These are phyloP conservation scores for Pantherophis alleghaniensis DNA, from an alignment of 2,797 vertebrate genomes.

Conservation along the genomic window DNA sequence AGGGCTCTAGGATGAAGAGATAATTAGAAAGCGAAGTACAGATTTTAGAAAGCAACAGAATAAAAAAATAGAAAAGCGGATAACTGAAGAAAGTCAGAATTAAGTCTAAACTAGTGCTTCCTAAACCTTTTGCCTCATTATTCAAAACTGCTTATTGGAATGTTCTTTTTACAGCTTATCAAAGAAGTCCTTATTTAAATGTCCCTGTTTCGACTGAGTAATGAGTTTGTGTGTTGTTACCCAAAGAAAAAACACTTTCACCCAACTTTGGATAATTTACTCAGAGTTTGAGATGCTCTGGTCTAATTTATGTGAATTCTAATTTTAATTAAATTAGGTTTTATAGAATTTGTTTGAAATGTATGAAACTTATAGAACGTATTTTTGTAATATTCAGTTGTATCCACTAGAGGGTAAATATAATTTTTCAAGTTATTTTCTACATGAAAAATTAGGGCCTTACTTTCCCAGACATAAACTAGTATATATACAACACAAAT, in stretches of 20 bases:
- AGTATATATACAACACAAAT: not conserved
- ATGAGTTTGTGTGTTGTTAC: not conserved
- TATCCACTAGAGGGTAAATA: not conserved
- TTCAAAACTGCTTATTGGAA: not conserved
- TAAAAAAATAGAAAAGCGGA: not conserved
- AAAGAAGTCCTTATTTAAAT: not conserved
- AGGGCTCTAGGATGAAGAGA: not conserved
- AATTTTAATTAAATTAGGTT: not conserved
- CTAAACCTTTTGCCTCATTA: not conserved
- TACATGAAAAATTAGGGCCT: not conserved
- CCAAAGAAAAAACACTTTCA: not conserved
- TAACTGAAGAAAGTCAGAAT: not conserved
- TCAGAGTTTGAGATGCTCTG: not conserved
- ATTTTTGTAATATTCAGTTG: not conserved
- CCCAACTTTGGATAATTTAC: not conserved
- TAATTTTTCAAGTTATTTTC: not conserved
- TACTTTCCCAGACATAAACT: not conserved
- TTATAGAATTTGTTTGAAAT: not conserved
- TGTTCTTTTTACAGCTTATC: not conserved
- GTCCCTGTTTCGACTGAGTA: not conserved
- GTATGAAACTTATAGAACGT: not conserved
- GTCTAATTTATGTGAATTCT: not conserved
- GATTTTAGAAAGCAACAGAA: not conserved
- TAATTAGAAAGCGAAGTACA: not conserved
- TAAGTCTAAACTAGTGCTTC: not conserved